These are phyloP conservation scores for Penelope pileata DNA, from an alignment of 2,113 vertebrate species.

Conservation along the genomic window DNA sequence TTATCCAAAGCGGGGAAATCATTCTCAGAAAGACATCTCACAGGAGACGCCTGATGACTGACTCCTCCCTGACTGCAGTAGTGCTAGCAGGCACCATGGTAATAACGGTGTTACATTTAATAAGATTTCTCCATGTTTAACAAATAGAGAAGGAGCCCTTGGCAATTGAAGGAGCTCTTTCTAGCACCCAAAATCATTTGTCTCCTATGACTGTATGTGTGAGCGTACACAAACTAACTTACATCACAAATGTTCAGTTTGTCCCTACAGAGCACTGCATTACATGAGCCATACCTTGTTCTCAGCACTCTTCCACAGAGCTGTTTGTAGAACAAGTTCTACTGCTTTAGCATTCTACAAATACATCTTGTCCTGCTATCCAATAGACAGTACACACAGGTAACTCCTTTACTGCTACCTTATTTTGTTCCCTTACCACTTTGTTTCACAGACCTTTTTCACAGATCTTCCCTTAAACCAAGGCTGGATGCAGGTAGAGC, in stretches of 20 bases:
- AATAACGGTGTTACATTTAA: slow-evolving; percentile 1
- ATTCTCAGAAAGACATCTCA: neutral
- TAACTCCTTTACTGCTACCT: neutral
- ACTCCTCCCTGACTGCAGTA: neutral
- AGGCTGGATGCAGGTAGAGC: neutral
- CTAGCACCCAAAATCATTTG: neutral
- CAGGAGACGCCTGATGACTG: neutral
- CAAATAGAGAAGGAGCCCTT: slow-evolving; percentile 12
- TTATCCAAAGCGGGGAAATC: neutral
- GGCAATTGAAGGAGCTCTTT: slow-evolving; percentile 10
- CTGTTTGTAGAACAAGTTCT: neutral
- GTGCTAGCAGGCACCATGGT: neutral
- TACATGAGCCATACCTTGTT: slow-evolving; percentile 15
- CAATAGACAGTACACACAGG: too few relatives aligned
- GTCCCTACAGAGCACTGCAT: slow-evolving; percentile 52
- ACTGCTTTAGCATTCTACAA: neutral
- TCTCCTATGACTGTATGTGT: neutral
- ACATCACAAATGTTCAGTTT: slow-evolving; percentile 53
- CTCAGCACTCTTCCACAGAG: neutral
- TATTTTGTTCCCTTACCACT: neutral
- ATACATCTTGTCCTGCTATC: neutral
- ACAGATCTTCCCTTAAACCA: neutral
- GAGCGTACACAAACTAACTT: slow-evolving; percentile 49
- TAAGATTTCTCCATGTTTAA: neutral
- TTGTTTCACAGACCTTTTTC: neutral